Percentiles rank a stretch among this genome's conserved stretches.
Evolutionary conservation across 2,797 vertebrate species (phyloP).

Genomic region (Hoplostethus atlanticus): DNA sequence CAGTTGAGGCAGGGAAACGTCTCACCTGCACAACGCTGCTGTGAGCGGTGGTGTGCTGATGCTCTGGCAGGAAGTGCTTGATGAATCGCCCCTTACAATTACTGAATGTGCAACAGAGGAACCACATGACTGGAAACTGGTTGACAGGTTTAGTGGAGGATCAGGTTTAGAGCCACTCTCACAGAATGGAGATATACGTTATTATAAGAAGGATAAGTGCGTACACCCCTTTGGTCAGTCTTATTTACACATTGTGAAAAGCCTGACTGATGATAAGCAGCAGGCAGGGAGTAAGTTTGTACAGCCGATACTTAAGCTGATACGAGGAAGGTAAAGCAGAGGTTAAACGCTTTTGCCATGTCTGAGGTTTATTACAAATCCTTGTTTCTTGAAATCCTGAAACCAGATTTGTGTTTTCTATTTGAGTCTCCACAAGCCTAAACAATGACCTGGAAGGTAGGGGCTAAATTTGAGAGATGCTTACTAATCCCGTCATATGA

Average conservation of each 20-base stretch:
- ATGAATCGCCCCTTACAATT: conserved; percentile 14
- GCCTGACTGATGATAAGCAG: conserved; percentile 24
- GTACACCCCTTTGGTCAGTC: background rate
- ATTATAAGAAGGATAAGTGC: conserved; percentile 19
- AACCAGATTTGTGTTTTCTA: conserved; percentile 44
- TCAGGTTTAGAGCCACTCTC: conserved; percentile 42
- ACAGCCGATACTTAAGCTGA: conserved; percentile 20
- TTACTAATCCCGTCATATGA: conserved; percentile 71
- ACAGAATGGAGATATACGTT: conserved; percentile 25
- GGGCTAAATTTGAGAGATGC: conserved; percentile 47
- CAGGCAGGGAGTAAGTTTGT: conserved; percentile 23
- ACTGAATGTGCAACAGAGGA: conserved; percentile 30
- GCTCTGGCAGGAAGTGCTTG: conserved; percentile 34
- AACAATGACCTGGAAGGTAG: conserved; percentile 51
- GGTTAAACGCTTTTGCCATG: conserved; percentile 4
- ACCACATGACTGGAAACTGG: conserved; percentile 34
- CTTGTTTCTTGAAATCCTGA: conserved; percentile 39
- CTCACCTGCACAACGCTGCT: conserved; percentile 17
- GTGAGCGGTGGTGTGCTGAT: conserved; percentile 24
- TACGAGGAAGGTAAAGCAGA: conserved; percentile 15
- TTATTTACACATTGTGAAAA: conserved; percentile 35
- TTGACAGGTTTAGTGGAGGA: conserved; percentile 57
- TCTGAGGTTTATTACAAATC: background rate
- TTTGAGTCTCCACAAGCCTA: conserved; percentile 37
- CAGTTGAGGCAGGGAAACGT: background rate